Evolutionary conservation across 1,140 invertebrate species (phyloP).

Genomic region (Orussus abietinus): DNA sequence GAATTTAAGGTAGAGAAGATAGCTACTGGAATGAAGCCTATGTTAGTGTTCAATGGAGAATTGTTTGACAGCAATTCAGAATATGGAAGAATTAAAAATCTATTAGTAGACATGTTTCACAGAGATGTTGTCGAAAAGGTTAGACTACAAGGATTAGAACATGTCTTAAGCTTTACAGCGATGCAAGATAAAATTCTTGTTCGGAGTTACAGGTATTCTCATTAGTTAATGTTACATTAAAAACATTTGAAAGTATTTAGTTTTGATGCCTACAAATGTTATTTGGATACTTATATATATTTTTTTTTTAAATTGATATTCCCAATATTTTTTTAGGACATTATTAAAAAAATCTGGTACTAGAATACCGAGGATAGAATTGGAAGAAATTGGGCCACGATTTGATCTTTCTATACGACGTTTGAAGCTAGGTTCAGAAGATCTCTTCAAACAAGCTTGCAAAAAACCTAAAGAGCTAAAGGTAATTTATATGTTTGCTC

Average conservation of each 20-base stretch:
- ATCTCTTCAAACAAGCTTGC: slow-evolving; percentile 84
- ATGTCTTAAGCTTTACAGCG: slow-evolving; percentile 86
- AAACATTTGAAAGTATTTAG: background rate
- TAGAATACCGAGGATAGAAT: slow-evolving; percentile 81
- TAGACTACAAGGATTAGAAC: slow-evolving; percentile 87
- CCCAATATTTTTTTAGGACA: slow-evolving; percentile 61
- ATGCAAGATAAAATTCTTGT: slow-evolving; percentile 76
- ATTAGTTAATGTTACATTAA: background rate
- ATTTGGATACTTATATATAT: slow-evolving; percentile 9
- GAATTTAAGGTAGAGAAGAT: slow-evolving; percentile 82
- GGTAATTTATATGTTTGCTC: slow-evolving; percentile 46
- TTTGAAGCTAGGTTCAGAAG: slow-evolving; percentile 83
- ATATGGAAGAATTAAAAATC: slow-evolving; percentile 78
- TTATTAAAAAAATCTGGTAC: slow-evolving; percentile 87
- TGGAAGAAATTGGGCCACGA: slow-evolving; percentile 93
- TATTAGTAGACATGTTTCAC: slow-evolving; percentile 92
- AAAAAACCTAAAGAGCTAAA: slow-evolving; percentile 81
- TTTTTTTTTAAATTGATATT: slow-evolving; percentile 9
- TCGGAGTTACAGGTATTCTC: slow-evolving; percentile 74
- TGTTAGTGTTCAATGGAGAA: slow-evolving; percentile 91
- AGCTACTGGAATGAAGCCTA: slow-evolving; percentile 81
- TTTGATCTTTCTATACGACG: slow-evolving; percentile 82
- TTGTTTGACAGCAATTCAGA: slow-evolving; percentile 81
- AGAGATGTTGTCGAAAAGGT: slow-evolving; percentile 77
- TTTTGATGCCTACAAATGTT: background rate